Percentiles rank a stretch among this genome's conserved stretches.
Conservation (phyloP, 2,113 vertebrate genomes). For the Archocentrus centrarchus region DNA sequence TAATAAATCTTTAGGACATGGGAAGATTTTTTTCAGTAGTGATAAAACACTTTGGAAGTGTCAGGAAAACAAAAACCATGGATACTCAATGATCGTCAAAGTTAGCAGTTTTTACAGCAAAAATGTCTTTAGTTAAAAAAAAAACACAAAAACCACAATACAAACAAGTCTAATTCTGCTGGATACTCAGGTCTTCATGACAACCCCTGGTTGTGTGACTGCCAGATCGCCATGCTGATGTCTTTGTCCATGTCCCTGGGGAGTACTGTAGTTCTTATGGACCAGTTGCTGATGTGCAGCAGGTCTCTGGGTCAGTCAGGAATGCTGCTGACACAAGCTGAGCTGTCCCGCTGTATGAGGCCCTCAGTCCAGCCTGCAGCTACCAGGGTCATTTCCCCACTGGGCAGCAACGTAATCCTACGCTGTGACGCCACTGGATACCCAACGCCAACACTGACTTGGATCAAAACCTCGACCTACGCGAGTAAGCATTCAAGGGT, state of each 20-base stretch:
- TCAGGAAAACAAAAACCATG: no score
- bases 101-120: no score
- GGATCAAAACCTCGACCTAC: slow-evolving; percentile 84
- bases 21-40: no score
- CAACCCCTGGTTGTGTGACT: slow-evolving; percentile 95
- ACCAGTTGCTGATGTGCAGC: slow-evolving; percentile 85
- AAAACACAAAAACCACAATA: no score
- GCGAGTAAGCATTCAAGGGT: slow-evolving; percentile 77
- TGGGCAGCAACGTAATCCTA: slow-evolving; percentile 91
- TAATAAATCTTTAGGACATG: no score
- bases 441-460: slow-evolving; percentile 88
- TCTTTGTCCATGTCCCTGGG: slow-evolving; percentile 86
- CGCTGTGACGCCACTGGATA: slow-evolving; percentile 90
- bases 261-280: slow-evolving; percentile 83
- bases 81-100: no score
- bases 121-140: no score
- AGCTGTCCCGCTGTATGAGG: slow-evolving; percentile 86
- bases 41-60: no score
- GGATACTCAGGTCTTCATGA: slow-evolving; percentile 88
- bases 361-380: slow-evolving; percentile 89
- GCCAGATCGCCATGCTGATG: slow-evolving; percentile 88
- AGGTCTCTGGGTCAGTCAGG: slow-evolving; percentile 83
- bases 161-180: slow-evolving; percentile 11
- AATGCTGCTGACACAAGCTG: slow-evolving; percentile 85
- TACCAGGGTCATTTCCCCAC: slow-evolving; percentile 87